Evolutionary conservation across 2,888 invertebrate genomes (phyloP), one percentile per base, ranked within the genome.

Genomic region (Limnephilus rhombicus): DNA sequence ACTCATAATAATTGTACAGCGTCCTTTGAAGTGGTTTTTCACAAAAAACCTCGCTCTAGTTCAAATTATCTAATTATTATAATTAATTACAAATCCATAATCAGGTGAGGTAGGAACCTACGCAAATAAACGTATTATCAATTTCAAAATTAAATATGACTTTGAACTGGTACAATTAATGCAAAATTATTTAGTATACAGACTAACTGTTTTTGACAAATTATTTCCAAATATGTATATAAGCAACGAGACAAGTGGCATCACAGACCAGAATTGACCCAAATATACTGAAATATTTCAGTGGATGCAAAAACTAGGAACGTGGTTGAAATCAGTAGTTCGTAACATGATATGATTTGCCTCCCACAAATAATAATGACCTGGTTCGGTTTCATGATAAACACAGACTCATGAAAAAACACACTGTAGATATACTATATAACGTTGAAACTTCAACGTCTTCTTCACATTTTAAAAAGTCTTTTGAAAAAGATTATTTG

Each of bases 291-390:
- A 68, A 68, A 68, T n/a, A 68, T 9, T 68, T 68, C 9, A 68
- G 9, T 9, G 2, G 68, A 3, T 24, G 68, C 7, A 24, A 68
- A 68, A 24, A 68, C 68, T 34, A 34, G 82, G 82, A 34, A 83
- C 34, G 15, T 34, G 83, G 37, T 83, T 83, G 24, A 41, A 83
- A 90, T 53, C 90, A 90, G 90, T 83, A 90, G 90, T 41, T 41
- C 24, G 90, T 83, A 90, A 90, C 13, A 12, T 49, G 90, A 90
- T 49, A 90, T n/a, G 90, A 82, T 53, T 29, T n/a, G 82, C 90
- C 90, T 83, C 90, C 90, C 90, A 90, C 90, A 37, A 83, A 83
- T 83, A 83, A 83, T 83, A 41, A 18, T 83, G 68, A 68, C 68
- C 37, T 41, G 37, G 37, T 24, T 83, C 37, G 34, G 83, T 37